Conservation (phyloP, 2,113 vertebrate genomes). For the Strix aluco region DNA sequence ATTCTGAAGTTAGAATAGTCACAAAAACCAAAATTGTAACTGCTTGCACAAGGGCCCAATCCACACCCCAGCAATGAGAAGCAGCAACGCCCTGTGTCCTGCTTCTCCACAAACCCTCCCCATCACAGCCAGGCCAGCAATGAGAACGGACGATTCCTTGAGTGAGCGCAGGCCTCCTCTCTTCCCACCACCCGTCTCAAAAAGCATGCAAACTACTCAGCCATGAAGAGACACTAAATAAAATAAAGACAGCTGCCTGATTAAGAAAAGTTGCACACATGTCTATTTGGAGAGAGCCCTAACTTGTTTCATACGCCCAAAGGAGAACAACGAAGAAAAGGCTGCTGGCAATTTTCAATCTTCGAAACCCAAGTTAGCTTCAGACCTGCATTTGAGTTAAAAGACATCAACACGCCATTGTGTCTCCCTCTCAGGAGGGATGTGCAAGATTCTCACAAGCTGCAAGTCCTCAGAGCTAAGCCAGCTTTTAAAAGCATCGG, state of each 20-base stretch:
- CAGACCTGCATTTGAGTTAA: neutral
- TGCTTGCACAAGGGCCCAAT: neutral
- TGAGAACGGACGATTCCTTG: fast-evolving
- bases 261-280: neutral
- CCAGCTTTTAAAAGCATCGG: constrained; percentile 4
- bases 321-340: neutral
- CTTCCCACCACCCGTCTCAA: neutral
- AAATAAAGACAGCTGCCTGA: neutral
- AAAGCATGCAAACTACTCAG: neutral
- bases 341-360: neutral
- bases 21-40: neutral
- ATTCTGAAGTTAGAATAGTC: neutral
- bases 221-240: neutral
- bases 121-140: neutral
- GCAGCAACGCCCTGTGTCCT: neutral
- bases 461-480: neutral
- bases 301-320: neutral
- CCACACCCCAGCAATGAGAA: neutral
- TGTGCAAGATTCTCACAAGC: neutral
- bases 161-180: neutral
- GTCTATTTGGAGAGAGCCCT: neutral
- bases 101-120: neutral
- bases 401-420: neutral
- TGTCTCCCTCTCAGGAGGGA: neutral
- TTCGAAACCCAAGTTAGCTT: neutral